Evolutionary conservation across 2,797 vertebrate species (phyloP), one percentile per base, ranked within the genome.

Genomic region (Otolemur crassicaudatus): DNA sequence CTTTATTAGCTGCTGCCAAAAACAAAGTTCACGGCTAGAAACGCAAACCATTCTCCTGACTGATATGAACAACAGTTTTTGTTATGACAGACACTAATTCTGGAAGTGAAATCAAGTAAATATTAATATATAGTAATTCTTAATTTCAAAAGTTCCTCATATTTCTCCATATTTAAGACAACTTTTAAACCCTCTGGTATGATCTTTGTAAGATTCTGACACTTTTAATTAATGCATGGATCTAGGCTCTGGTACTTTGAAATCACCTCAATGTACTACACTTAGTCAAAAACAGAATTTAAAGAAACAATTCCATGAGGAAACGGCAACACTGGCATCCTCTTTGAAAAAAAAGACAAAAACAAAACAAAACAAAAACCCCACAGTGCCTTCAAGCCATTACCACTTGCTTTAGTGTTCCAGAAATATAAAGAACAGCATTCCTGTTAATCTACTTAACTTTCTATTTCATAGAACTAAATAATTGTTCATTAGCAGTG

Each of bases 11-110:
- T 92, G 12, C 65, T 87, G 85, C n/a, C 43, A 94, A 27, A 96
- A 88, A 85, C 17, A 60, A 92, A 77, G 92, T n/a, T 96, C 77
- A 94, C 3, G 73, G 53, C 22, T 94, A 25, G 75, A 96, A 87
- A 94, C 3, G 4, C 67, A 92, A 95, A 88, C 14, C 81, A 73
- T 40, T 94, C 40, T 43, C 69, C 40, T 92, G 60, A 79, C 10
- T 34, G 7, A 5, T 87, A 84, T 58, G 85, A 83, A 27, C 31
- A 83, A 87, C 40, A 72, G 49, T 37, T 76, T 90, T 86, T 53
- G 25, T 83, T 90, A 82, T 40, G 3, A 90, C 0, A 84, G 7
- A 82, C 40, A 91, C 11, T 70, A 90, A 77, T 75, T 58, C 22
- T 95, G 60, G 14, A 89, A 23, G 17, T 90, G 11, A 53, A 87